A percentile compares a stretch with the other conserved stretches of the same genome.
These are phyloP conservation scores for Neoarius graeffei DNA, from an alignment of 2,113 vertebrate species.

Conservation along the genomic window DNA sequence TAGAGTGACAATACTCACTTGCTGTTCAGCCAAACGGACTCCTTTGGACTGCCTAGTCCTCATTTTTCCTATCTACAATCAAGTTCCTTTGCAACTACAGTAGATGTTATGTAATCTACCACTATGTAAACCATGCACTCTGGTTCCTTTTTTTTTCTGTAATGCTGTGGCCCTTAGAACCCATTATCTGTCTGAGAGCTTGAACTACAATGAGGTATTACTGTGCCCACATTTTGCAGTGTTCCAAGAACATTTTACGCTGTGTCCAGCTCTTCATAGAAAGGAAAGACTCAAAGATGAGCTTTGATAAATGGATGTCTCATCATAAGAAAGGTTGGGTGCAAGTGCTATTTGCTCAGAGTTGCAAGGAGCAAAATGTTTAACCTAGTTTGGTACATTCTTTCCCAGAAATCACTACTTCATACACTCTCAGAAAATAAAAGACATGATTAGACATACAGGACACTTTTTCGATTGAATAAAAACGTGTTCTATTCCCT, in stretches of 20 bases:
- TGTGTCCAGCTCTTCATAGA: background rate
- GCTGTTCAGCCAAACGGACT: background rate
- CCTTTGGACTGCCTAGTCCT: slow-evolving; percentile 6
- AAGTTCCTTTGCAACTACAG: background rate
- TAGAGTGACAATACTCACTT: background rate
- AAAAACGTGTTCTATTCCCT: too few species aligned
- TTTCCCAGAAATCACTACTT: background rate
- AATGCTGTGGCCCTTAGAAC: slow-evolving; percentile 2
- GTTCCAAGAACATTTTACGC: background rate
- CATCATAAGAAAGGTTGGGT: background rate
- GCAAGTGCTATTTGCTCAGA: background rate
- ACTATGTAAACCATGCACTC: too few species aligned
- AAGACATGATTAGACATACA: too few species aligned
- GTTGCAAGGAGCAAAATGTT: background rate
- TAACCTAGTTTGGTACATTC: background rate
- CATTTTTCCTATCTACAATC: slow-evolving; percentile 4
- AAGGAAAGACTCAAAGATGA: background rate
- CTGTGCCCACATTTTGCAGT: background rate
- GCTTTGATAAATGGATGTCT: background rate
- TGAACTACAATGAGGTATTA: background rate
- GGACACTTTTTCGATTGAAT: too few species aligned
- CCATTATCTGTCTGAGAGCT: slow-evolving; percentile 18
- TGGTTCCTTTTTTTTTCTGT: background rate
- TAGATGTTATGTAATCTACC: background rate
- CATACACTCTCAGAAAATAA: background rate